A percentile compares a stretch with the other conserved stretches of the same genome.
phyloP scores from a whole-genome alignment of 2,113 vertebrate genomes.

The Jacana jacana region DNA sequence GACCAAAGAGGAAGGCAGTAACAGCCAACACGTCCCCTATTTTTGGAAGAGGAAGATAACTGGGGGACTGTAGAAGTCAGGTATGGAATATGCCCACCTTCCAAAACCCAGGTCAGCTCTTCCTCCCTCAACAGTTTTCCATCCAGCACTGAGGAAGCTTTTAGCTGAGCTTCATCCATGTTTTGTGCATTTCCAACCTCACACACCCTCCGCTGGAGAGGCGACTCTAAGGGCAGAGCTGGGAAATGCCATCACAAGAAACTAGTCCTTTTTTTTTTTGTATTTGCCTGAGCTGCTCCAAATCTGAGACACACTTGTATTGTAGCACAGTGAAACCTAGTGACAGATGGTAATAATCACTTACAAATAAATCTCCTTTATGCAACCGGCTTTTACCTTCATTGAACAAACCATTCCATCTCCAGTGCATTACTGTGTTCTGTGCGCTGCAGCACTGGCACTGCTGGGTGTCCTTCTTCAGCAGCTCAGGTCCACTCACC shows the following conservation, averaged over 20 bases:
- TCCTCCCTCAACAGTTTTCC: neutral
- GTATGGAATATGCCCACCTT: neutral
- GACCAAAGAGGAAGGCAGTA: neutral
- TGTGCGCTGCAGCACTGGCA: neutral
- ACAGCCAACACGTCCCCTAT: rapidly evolving
- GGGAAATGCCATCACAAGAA: neutral
- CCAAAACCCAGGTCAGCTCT: neutral
- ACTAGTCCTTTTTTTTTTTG: neutral
- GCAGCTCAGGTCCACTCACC: neutral
- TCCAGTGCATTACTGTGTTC: neutral
- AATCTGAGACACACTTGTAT: conserved; percentile 43
- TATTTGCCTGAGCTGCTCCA: neutral
- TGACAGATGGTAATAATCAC: conserved; percentile 63
- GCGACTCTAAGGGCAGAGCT: neutral
- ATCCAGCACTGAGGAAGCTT: neutral
- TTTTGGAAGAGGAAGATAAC: neutral
- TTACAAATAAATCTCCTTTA: conserved; percentile 49
- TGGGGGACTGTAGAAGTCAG: neutral
- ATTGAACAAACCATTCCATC: conserved; percentile 37
- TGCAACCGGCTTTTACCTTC: conserved; percentile 41
- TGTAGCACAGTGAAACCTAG: conserved; percentile 47
- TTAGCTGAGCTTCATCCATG: neutral
- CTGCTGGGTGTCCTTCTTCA: neutral
- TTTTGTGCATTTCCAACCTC: neutral
- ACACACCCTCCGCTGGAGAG: neutral